Evolutionary conservation across 2,888 invertebrate species (phyloP).

Genomic region (Microchrysa polita): DNA sequence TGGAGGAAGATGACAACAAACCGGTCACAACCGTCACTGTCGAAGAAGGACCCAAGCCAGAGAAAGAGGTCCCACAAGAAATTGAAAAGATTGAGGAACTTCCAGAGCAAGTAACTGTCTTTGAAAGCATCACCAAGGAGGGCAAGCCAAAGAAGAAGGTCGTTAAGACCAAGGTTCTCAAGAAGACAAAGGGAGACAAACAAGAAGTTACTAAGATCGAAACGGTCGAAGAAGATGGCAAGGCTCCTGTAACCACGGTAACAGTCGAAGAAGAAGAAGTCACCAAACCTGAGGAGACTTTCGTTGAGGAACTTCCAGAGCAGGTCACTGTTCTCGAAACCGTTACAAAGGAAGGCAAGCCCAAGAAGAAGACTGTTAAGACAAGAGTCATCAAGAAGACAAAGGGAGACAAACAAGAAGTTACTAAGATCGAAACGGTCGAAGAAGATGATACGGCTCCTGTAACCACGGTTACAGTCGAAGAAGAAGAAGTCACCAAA

Average conservation of each 20-base stretch:
- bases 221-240: constrained; percentile 56
- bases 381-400: constrained; percentile 66
- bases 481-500: constrained; percentile 56
- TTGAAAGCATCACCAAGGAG: constrained; percentile 57
- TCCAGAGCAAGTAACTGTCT: constrained; percentile 49
- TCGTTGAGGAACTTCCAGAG: constrained; percentile 58
- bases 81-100: constrained; percentile 56
- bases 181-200: constrained; percentile 58
- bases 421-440: constrained; percentile 62
- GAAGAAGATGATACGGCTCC: constrained; percentile 64
- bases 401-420: constrained; percentile 61
- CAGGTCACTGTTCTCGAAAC: constrained; percentile 60
- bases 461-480: constrained; percentile 59
- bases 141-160: constrained; percentile 59
- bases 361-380: constrained; percentile 61
- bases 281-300: constrained; percentile 53
- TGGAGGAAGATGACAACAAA: constrained; percentile 57
- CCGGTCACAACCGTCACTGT: constrained; percentile 58
- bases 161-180: constrained; percentile 56
- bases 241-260: constrained; percentile 57
- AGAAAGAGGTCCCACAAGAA: background rate
- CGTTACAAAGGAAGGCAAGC: constrained; percentile 62
- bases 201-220: constrained; percentile 56
- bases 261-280: constrained; percentile 58
- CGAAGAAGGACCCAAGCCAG: constrained; percentile 52